Evolutionary conservation across 2,888 invertebrate genomes (phyloP), one percentile per base, ranked within the genome.

Genomic region (Gibbula magus): DNA sequence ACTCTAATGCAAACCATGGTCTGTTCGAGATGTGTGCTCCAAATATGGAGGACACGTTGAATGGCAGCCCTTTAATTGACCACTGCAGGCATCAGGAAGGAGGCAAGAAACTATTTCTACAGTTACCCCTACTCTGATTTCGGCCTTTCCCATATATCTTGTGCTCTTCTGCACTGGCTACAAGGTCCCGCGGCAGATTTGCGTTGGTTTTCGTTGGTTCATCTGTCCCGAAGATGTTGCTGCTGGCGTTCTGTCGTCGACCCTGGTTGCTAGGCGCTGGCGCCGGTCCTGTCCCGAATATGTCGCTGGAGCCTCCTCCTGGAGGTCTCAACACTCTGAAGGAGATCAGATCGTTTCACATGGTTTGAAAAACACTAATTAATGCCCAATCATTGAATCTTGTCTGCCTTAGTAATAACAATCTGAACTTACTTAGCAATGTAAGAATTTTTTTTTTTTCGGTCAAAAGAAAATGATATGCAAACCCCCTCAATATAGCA

Each of bases 261-360:
- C 81, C 73, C 5, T 5, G 5, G 10, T 45, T 5, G 45, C 45
- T 45, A 0, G 84, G 75, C 52, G 83, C 76, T 54, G 75, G 39
- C n/a, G 79, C 78, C 39, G 80, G 78, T 32, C 51, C 54, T 4
- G 79, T 77, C 8, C 88, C 89, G 86, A 90, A 90, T 32, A 89
- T 89, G 80, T 89, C 87, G 82, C 87, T 90, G 18, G 88, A 87
- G n/a, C 82, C 86, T 52, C 90, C 90, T 61, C 90, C 90, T 77
- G 90, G 90, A 32, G 90, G 89, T 74, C 83, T 84, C 77, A 89
- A 77, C 10, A 90, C 89, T 77, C 90, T 90, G 81, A 16, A 84
- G 82, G 78, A 56, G 16, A 78, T 67, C 4, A 35, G 35, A 5
- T 35, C 7, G 35, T 35, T 35, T 35, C 35, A 35, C 3, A 5